Base-by-base conservation (phyloP, 2,888 invertebrate genomes). In the Lepidocyrtinus sp. region DNA sequence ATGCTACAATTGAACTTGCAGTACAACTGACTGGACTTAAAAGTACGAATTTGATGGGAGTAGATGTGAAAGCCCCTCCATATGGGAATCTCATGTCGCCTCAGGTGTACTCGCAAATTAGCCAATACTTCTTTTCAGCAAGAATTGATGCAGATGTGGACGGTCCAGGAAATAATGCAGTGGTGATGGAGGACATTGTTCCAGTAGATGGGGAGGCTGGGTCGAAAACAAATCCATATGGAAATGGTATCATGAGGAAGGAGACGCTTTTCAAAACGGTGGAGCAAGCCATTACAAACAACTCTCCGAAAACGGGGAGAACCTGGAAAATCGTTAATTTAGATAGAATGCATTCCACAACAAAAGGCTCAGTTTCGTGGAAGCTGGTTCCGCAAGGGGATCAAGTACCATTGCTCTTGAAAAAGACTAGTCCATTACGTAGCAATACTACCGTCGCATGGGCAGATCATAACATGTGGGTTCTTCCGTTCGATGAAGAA, bases 1-100 rank as follows among this genome's bases (percentile, higher is more conserved):
- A 84, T 15, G 82, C 75, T 0, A 81, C 82, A 9, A 84, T 82
- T 17, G 69, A 82, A 27, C 25, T 74, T 1, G 22, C 21, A 25
- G 36, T 82, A 0, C 55, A 65, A 17, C 22, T 77, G 19, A 70
- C 77, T 15, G 77, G 77, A 1, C 12, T 72, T 15, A 24, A 55
- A 19, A 68, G 46, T n/a, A 73, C 77, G 9, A 77, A 77, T 62
- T 19, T 78, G 26, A 68, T 79, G 64, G 64, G n/a, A 0, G 15
- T 26, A 1, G 74, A 59, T 9, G 64, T 45, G 22, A 74, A 74
- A 17, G n/a, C 27, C 21, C 63, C 64, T 21, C 46, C 21, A 2
- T 45, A 74, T 19, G 72, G 71, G 12, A 65, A 65, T 46, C 65
- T 72, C 15, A 22, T 72, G 72, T 24, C 62, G n/a, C 61, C 65